Percentiles rank a stretch among this genome's conserved stretches.
phyloP scores from a whole-genome alignment of 2,888 invertebrate genomes.

The Carpatolechia fugitivella region DNA sequence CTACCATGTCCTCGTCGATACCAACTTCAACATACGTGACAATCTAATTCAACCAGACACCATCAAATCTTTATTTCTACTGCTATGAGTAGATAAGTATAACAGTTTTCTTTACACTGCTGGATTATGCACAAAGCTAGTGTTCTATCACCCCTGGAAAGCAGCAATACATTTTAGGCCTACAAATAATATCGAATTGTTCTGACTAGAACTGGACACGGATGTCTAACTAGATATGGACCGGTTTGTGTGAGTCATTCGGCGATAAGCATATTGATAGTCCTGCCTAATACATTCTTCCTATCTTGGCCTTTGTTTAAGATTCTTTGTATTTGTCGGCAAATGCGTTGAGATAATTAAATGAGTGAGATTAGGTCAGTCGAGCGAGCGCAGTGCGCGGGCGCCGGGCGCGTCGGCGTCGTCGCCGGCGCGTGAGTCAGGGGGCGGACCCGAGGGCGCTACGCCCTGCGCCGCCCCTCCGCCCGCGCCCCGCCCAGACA shows the following conservation, averaged over 20 bases:
- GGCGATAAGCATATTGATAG: background rate
- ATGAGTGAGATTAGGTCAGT: conserved; percentile 19
- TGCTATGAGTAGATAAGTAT: too few relatives aligned
- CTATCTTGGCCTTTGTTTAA: conserved; percentile 7
- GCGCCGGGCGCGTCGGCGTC: background rate
- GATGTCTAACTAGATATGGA: conserved; percentile 16
- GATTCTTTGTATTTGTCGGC: background rate
- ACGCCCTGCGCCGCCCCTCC: conserved; percentile 58
- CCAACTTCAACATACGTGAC: too few relatives aligned
- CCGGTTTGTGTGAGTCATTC: conserved; percentile 15
- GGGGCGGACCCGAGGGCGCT: conserved; percentile 74
- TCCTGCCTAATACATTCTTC: background rate
- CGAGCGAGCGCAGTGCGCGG: conserved; percentile 38
- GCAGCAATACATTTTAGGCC: background rate
- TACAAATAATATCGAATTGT: background rate
- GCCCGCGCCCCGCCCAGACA: conserved; percentile 63
- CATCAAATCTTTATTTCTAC: too few relatives aligned
- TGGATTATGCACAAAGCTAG: too few relatives aligned
- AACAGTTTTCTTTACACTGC: too few relatives aligned
- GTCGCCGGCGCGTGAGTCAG: conserved; percentile 48
- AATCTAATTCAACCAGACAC: too few relatives aligned
- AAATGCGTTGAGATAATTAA: conserved; percentile 9
- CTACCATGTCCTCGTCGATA: too few relatives aligned
- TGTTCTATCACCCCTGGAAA: background rate
- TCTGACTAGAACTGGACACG: conserved; percentile 10